Evolutionary conservation across 2,888 invertebrate species (phyloP).

Genomic region (Cheilosia grossa): DNA sequence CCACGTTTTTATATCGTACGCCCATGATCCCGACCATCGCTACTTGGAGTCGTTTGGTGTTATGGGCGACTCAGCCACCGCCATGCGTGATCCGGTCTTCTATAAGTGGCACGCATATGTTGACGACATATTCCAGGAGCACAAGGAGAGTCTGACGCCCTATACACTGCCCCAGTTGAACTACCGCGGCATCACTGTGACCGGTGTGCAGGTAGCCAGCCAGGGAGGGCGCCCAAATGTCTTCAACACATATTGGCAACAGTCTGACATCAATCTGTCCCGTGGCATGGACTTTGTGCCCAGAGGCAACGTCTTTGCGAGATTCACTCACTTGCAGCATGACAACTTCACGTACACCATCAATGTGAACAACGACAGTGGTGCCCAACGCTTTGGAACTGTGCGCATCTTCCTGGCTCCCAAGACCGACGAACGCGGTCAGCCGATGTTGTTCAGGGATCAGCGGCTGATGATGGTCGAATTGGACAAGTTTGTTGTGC

Average conservation of each 20-base stretch:
- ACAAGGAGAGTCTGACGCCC: conserved; percentile 88
- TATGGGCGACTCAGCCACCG: conserved; percentile 92
- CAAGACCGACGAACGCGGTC: conserved; percentile 87
- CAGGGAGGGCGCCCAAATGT: conserved; percentile 84
- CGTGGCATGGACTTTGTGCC: conserved; percentile 93
- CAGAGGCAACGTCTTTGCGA: conserved; percentile 88
- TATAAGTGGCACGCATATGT: conserved; percentile 93
- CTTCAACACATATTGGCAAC: conserved; percentile 90
- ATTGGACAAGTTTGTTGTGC: conserved; percentile 87
- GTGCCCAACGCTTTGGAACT: conserved; percentile 85
- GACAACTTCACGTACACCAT: conserved; percentile 88
- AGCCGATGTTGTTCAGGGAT: conserved; percentile 85
- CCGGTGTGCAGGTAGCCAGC: conserved; percentile 84
- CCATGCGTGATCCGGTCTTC: conserved; percentile 94
- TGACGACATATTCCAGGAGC: conserved; percentile 90
- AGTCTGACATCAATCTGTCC: conserved; percentile 90
- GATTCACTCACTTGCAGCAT: conserved; percentile 91
- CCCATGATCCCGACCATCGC: conserved; percentile 91
- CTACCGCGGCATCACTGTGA: conserved; percentile 85
- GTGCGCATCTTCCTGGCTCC: conserved; percentile 88
- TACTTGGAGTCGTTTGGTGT: conserved; percentile 90
- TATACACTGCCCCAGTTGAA: conserved; percentile 84
- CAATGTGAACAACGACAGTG: conserved; percentile 85
- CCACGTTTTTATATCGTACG: conserved; percentile 89
- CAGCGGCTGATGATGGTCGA: conserved; percentile 88